Conservation (phyloP, 2,888 invertebrate genomes). For the Scaptomyza cyrtandrae region DNA sequence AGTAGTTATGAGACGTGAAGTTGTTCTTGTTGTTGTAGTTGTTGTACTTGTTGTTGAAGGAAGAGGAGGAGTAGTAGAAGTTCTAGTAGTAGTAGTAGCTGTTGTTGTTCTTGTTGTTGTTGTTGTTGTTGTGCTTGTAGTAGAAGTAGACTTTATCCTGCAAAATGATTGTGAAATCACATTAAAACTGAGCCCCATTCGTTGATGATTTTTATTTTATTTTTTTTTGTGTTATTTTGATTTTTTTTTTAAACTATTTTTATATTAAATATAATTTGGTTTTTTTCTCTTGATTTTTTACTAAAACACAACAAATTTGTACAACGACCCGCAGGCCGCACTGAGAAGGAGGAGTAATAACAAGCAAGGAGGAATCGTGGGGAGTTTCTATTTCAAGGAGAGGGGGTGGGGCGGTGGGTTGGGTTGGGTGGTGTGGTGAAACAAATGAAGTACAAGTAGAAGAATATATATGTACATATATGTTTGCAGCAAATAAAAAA, state of each 20-base stretch:
- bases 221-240: conserved; percentile 20
- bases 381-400: background rate
- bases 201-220: conserved; percentile 37
- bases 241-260: conserved; percentile 36
- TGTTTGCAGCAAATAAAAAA: background rate
- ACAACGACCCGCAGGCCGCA: conserved; percentile 34
- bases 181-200: conserved; percentile 81
- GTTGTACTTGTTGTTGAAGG: conserved; percentile 73
- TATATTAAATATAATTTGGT: conserved; percentile 10
- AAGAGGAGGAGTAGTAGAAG: conserved; percentile 82
- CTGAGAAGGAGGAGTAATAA: conserved; percentile 2
- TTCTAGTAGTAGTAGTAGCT: conserved; percentile 78
- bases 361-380: conserved; percentile 12
- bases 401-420: background rate
- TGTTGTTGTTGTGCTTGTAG: conserved; percentile 82
- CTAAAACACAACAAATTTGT: conserved; percentile 59
- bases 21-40: conserved; percentile 78
- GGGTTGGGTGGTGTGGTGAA: background rate
- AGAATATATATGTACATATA: conserved; percentile 8
- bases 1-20: conserved; percentile 62
- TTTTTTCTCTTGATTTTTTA: conserved; percentile 16
- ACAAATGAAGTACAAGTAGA: conserved; percentile 27
- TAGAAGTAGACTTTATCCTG: conserved; percentile 84
- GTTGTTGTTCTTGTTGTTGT: conserved; percentile 49
- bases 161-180: conserved; percentile 84